Base-by-base conservation (phyloP, 2,888 invertebrate genomes). In the Mythimna impura region DNA sequence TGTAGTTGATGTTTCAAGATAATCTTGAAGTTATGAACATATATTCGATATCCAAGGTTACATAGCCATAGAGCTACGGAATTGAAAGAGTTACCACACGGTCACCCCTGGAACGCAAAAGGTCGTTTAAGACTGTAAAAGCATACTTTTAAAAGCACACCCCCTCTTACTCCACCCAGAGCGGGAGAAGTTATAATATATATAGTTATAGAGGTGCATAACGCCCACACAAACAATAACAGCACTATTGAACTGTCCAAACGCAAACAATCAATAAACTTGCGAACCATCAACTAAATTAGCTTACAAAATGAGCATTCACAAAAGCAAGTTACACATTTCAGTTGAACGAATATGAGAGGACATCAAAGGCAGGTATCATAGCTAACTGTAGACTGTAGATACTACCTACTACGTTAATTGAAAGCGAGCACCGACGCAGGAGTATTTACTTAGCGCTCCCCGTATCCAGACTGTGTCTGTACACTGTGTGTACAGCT, bases 371-470 rank as follows among this genome's bases (percentile, higher is more conserved):
- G 93, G 92, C 88, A 90, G 91, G 92, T 93, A 85, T 85, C 78
- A 94, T 93, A 93, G 91, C 91, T 91, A 90, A 93, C 93, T 90
- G 90, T 91, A 94, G 92, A 93, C 93, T 92, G 91, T 52, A 74
- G 10, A 20, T 54, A 55, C 90, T 58, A 64, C 9, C 25, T 71
- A 60, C 91, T 89, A 71, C 82, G 83, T 94, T 94, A 95, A 95
- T 95, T 95, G 95, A 94, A 94, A 94, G 93, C 93, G 92, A 90
- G 88, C 91, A 89, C 34, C 60, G 67, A 88, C 89, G 67, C 73
- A 68, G 50, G 78, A 67, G 90, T 95, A 95, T 95, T 95, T 94
- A 90, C 92, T 89, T 88, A 91, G 91, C 87, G 82, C 92, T 91
- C 89, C 81, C 87, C 82, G 88, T 91, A 93, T 88, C 92, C 91